phyloP scores from a whole-genome alignment of 1,140 invertebrate species.

The Ooceraea biroi region DNA sequence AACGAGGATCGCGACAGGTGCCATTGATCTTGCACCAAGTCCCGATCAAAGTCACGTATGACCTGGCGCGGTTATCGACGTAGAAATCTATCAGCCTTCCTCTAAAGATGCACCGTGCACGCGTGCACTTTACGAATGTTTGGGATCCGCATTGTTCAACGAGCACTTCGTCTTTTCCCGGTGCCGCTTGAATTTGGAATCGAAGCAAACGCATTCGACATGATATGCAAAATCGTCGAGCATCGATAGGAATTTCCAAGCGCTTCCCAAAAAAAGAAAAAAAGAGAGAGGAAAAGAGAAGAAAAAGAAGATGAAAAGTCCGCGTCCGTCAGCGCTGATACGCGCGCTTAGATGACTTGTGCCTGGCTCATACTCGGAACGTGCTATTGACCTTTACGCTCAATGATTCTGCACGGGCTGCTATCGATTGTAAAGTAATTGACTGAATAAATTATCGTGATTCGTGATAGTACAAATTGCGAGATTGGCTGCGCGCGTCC shows the following conservation, averaged over 20 bases:
- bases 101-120: background rate
- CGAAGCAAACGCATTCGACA: background rate
- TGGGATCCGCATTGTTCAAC: background rate
- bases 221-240: constrained; percentile 6
- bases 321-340: constrained; percentile 38
- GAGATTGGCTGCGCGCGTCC: constrained; percentile 19
- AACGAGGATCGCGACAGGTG: background rate
- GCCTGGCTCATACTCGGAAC: constrained; percentile 54
- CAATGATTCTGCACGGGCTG: constrained; percentile 67
- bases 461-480: constrained; percentile 40
- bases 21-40: background rate
- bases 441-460: constrained; percentile 66
- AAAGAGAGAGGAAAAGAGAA: background rate
- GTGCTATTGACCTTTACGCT: constrained; percentile 73
- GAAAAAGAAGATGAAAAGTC: constrained; percentile 29
- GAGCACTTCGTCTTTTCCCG: background rate
- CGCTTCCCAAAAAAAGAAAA: too few species aligned
- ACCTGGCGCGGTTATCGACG: constrained; percentile 3
- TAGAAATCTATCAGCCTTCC: constrained; percentile 16
- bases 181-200: constrained; percentile 20
- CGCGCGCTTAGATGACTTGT: constrained; percentile 52
- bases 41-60: background rate
- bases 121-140: background rate
- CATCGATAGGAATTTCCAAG: background rate
- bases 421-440: constrained; percentile 66